phyloP scores from a whole-genome alignment of 2,888 invertebrate species.

The Coenonympha glycerion region DNA sequence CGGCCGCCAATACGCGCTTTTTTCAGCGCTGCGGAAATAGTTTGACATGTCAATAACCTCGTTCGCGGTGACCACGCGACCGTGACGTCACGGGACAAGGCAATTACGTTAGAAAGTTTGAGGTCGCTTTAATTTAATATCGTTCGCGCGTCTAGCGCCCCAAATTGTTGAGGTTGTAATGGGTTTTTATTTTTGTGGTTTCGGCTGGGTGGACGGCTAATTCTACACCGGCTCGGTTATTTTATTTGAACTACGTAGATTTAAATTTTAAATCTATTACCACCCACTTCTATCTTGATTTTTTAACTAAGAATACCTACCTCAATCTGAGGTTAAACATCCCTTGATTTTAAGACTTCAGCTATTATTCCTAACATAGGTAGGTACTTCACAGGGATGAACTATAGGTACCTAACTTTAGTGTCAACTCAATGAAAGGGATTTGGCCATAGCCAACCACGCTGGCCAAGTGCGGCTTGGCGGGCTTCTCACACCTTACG shows the following conservation, averaged over 20 bases:
- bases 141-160: conserved; percentile 49
- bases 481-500: too few relatives aligned
- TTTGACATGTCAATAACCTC: conserved; percentile 73
- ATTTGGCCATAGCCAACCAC: too few relatives aligned
- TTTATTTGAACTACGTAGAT: conserved; percentile 19
- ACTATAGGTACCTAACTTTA: too few relatives aligned
- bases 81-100: conserved; percentile 63
- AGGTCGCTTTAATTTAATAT: conserved; percentile 64
- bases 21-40: conserved; percentile 73
- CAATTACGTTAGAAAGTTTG: conserved; percentile 56
- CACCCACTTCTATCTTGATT: too few relatives aligned
- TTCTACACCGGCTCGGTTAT: background rate
- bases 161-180: conserved; percentile 46
- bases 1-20: conserved; percentile 56
- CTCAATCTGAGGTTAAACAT: too few relatives aligned
- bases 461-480: too few relatives aligned
- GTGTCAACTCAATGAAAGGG: too few relatives aligned
- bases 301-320: too few relatives aligned
- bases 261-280: background rate
- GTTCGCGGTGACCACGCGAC: conserved; percentile 63
- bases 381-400: too few relatives aligned
- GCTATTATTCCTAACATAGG: too few relatives aligned
- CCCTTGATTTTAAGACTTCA: too few relatives aligned
- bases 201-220: conserved; percentile 17
- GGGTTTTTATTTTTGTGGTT: conserved; percentile 43